Evolutionary conservation across 92 coral and sea anemone species (phyloP).

Genomic region (Siderastrea siderea): DNA sequence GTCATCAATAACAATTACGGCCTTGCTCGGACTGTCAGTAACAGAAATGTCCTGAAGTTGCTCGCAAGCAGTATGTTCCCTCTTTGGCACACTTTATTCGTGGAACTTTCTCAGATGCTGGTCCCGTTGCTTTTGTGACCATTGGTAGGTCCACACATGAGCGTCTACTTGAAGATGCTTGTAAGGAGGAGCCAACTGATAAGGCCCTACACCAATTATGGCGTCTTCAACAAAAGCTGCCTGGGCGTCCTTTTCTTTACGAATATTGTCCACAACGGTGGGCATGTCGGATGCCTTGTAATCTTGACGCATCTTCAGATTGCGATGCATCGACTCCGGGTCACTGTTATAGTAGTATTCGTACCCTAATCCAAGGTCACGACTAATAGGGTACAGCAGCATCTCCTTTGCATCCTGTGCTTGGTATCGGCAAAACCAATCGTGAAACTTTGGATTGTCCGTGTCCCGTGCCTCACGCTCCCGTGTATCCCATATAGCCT

Average conservation of each 20-base stretch:
- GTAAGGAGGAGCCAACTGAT: conserved; percentile 17
- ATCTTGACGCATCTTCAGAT: conserved; percentile 38
- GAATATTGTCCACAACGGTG: conserved; percentile 53
- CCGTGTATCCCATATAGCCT: conserved; percentile 44
- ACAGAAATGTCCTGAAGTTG: too few relatives aligned
- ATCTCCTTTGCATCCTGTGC: conserved; percentile 46
- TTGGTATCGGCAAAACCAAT: conserved; percentile 49
- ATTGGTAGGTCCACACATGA: conserved; percentile 28
- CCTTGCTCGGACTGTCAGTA: too few relatives aligned
- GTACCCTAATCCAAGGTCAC: conserved; percentile 58
- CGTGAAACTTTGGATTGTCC: conserved; percentile 4
- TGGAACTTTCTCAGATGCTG: not conserved
- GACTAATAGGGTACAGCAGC: conserved; percentile 48
- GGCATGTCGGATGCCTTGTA: conserved; percentile 54
- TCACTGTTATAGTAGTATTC: conserved; percentile 58
- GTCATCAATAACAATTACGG: too few relatives aligned
- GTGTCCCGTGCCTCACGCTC: conserved; percentile 41
- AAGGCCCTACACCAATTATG: conserved; percentile 49
- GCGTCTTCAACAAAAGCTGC: conserved; percentile 31
- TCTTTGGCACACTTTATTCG: not conserved
- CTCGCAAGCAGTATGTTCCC: too few relatives aligned
- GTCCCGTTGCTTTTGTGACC: not conserved
- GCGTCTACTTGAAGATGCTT: conserved; percentile 10
- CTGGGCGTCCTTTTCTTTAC: conserved; percentile 31
- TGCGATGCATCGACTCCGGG: conserved; percentile 44